Evolutionary conservation across 37 sponge, comb jelly and placozoan species (phyloP), one percentile per base, ranked within the genome.

Genomic region (Oopsacas minuta): DNA sequence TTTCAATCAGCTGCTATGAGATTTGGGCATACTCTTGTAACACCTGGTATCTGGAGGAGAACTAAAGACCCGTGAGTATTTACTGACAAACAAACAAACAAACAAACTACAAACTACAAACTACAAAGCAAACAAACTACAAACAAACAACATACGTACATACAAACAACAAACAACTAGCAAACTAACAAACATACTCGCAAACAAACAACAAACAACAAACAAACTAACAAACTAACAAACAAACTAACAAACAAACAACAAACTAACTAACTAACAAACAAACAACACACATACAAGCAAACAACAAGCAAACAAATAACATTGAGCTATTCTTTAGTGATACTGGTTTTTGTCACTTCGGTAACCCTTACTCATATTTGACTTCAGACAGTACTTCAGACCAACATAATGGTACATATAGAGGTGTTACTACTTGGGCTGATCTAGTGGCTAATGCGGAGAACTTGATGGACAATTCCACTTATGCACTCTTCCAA

Each of bases 1-100:
- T 95, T 92, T 86, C 95, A 95, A 90, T 89, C 95, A 0, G 91
- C 95, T 85, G 95, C 95, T 1, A 95, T 95, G 95, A 89, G 95
- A 61, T 95, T 91, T 83, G 95, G 95, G 0, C 95, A 95, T 89
- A 95, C 95, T 83, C 61, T 93, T 39, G 95, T 95, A 32, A 92
- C 95, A 23, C 95, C 95, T 86, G 95, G 93, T 25, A 86, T 91
- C 61, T 91, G 91, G 91, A 90, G 93, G 51, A 51, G 95, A 81
- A 36, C 49, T 15, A 42, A 42, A n/a, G n/a, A n/a, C n/a, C n/a
- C n/a, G n/a, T n/a, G n/a, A n/a, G n/a, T n/a, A n/a, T n/a, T n/a
- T n/a, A n/a, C n/a, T n/a, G n/a, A n/a, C n/a, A n/a, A n/a, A n/a
- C n/a, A n/a, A n/a, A n/a, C n/a, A n/a, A 15, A 42, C 49, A 42